Base-by-base conservation (phyloP, 2,888 invertebrate species). In the Mycalesis mineus region DNA sequence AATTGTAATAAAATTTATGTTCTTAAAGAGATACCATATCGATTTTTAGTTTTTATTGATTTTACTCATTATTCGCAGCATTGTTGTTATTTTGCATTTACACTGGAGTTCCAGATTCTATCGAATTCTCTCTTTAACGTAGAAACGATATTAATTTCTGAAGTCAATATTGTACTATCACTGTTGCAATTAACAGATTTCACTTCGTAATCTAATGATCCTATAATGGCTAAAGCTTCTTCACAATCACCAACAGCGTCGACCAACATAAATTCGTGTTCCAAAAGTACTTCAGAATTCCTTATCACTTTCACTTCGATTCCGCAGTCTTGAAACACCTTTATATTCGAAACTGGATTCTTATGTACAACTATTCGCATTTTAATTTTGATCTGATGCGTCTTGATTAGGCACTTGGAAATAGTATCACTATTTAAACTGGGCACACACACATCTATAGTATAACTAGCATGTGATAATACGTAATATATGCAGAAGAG, bases 241-340 rank as follows among this genome's bases (percentile, higher is more conserved):
- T 47, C 3, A 40, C 55, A 7, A 14, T 31, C 29, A 58, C 61
- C 65, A 7, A 60, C 60, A 6, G 71, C 77, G 55, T 86, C 83
- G 7, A 86, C 68, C 52, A 87, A 67, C 55, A 82, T 67, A 54
- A 84, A 85, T 58, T 84, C 81, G 44, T 85, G 80, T 60, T 75
- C 78, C 51, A 85, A 61, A 11, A 67, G 70, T 8, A 79, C 72
- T 4, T 50, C 33, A 1, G 76, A 7, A 28, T 44, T 68, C 9
- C 65, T 72, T 3, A 81, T 71, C 2, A 77, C 64, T 64, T 80
- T 84, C 11, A 84, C 77, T 63, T 77, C 73, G 4, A 84, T 75
- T 2, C 75, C 79, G 47, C 69, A 64, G 52, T 73, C 67, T n/a
- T 68, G 65, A 17, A 84, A 70, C 39, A 63, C 59, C 14, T 71